Evolutionary conservation across 2,888 invertebrate genomes (phyloP), one percentile per base, ranked within the genome.

Genomic region (Cartodere bifasciata): DNA sequence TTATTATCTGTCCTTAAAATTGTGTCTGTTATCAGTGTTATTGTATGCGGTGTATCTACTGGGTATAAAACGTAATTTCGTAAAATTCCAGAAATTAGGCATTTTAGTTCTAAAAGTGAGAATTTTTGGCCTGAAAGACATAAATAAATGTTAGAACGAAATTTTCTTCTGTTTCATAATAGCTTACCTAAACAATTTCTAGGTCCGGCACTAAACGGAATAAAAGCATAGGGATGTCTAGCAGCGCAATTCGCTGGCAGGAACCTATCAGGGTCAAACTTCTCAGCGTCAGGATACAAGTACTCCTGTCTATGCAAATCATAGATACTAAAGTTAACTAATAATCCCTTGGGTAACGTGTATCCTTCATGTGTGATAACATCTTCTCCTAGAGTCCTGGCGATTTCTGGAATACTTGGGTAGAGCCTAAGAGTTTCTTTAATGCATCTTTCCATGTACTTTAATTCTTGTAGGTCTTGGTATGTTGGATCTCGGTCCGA

Each of bases 301-400:
- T 53, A 47, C 1, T 62, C 57, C 45, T 62, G 56, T 4, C 62
- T 57, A 42, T 68, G 67, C 6, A 64, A 39, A 36, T 63, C 51
- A 36, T 60, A 63, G 29, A 47, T 46, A 14, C 26, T 14, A 9
- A 47, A 30, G 24, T 35, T 31, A 2, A 42, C 15, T 13, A 32
- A 29, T 20, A 38, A 27, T 2, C 32, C 36, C 29, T 42, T 37
- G 9, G 45, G 44, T 14, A 38, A 22, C 9, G 7, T 5, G 26
- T 35, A 38, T 5, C 38, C 38, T 9, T 28, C 13, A 10, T 24
- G 13, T 4, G 32, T 32, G 4, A 4, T n/a, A 1, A 38, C 13
- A 14, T 38, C 38, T 24, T 33, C 33, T 7, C 11, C 13, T 11
- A 17, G 7, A 10, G 5, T 7, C 12, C 38, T 13, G 4, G 21